phyloP scores from a whole-genome alignment of 2,888 invertebrate genomes.

The Phragmatobia fuliginosa region DNA sequence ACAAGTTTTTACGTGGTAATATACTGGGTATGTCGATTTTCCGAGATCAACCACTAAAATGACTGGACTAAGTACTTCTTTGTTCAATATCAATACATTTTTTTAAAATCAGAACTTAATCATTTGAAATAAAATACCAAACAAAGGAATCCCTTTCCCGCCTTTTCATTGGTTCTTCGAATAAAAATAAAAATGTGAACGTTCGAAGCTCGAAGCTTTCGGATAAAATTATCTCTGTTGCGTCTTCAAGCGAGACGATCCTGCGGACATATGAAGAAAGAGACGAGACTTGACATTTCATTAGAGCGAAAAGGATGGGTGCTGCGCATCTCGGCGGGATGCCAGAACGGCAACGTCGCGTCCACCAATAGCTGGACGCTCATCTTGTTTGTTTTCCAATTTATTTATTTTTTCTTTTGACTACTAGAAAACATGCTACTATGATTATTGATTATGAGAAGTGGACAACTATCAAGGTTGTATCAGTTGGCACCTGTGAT shows the following conservation, averaged over 20 bases:
- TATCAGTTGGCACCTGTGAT: not conserved
- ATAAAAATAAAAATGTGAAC: conserved; percentile 74
- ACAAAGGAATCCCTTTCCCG: conserved; percentile 47
- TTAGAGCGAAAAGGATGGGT: conserved; percentile 57
- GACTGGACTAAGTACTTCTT: not conserved
- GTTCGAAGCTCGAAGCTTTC: conserved; percentile 79
- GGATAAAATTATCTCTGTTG: conserved; percentile 84
- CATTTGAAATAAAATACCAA: conserved; percentile 36
- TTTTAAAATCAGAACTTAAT: conserved; percentile 26
- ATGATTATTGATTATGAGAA: conserved; percentile 39
- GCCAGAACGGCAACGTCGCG: conserved; percentile 82
- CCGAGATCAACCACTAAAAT: too few relatives aligned
- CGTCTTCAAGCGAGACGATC: conserved; percentile 85
- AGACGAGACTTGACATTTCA: conserved; percentile 51
- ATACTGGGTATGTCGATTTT: too few relatives aligned
- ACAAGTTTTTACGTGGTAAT: too few relatives aligned
- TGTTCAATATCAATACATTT: conserved; percentile 6
- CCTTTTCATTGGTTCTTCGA: conserved; percentile 72
- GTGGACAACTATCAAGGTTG: conserved; percentile 14
- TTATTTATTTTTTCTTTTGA: conserved; percentile 59
- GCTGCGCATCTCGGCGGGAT: conserved; percentile 76
- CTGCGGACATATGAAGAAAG: conserved; percentile 75
- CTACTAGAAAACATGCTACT: conserved; percentile 53
- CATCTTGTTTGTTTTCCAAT: conserved; percentile 74
- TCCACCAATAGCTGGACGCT: conserved; percentile 80